Conservation (phyloP, 2,797 vertebrate species). For the Champsocephalus gunnari region DNA sequence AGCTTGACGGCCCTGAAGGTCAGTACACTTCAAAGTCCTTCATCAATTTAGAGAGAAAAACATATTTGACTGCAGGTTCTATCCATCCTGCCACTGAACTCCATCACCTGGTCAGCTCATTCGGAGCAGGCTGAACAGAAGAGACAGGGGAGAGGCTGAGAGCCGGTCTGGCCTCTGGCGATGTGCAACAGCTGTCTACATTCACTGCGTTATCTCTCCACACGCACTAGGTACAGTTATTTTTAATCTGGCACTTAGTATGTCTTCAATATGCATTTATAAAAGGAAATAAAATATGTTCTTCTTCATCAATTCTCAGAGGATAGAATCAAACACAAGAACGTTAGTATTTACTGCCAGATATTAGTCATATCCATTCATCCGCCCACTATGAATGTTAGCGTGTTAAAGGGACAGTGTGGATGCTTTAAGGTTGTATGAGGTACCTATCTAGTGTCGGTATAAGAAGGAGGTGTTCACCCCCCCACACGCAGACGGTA, state of each 20-base stretch:
- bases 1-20: conserved; percentile 43
- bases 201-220: not conserved
- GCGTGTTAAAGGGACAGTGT: not conserved
- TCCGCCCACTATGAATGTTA: not conserved
- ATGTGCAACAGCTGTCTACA: not conserved
- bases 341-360: conserved; percentile 11
- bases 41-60: conserved; percentile 13
- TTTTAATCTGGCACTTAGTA: not conserved
- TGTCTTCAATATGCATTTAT: not conserved
- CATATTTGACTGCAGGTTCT: conserved; percentile 41
- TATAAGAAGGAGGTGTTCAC: too few species aligned
- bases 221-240: not conserved
- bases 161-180: not conserved
- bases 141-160: conserved; percentile 3
- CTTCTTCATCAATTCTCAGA: not conserved
- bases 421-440: too few species aligned
- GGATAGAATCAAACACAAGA: conserved; percentile 25
- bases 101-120: conserved; percentile 30
- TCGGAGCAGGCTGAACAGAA: conserved; percentile 10
- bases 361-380: conserved; percentile 1
- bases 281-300: not conserved
- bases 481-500: too few species aligned
- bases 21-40: conserved; percentile 33
- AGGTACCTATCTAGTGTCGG: too few species aligned
- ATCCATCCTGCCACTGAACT: conserved; percentile 27